Base-by-base conservation (phyloP, 2,888 invertebrate genomes). In the Macrophya annulata region DNA sequence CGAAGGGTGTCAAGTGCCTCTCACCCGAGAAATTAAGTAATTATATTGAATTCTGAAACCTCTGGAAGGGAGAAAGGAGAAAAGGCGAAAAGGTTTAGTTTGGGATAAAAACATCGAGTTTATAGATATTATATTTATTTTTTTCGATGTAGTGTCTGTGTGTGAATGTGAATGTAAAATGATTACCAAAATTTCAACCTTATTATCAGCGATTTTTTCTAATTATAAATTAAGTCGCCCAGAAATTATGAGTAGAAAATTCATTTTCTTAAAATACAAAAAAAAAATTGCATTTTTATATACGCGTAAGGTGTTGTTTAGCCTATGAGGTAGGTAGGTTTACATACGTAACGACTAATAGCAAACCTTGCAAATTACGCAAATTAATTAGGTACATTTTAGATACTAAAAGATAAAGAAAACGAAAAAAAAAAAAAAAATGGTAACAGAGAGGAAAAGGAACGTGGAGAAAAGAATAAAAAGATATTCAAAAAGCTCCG, bases 11-110 rank as follows among this genome's bases (percentile, higher is more conserved):
- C 83, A 48, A 51, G 71, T 48, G 48, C 83, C 83, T 71, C 37
- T 83, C 71, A 71, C 45, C 62, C 83, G 83, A 83, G 65, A 83
- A 71, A 83, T 83, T 83, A 71, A 81, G 81, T 62, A 43, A 81
- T 81, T 81, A 81, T 62, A 62, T 81, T 81, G 81, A 81, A 81
- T 81, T 81, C 21, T 51, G 12, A 62, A 62, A 40, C 12, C 81
- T 17, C 77, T 31, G 37, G 17, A 40, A 72, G 17, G 71, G 71
- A 17, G 3, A 9, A 10, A 10, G 45, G 45, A 5, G 1, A 45
- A 45, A 74, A 10, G 62, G 37, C 17, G 68, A 12, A 25, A 6
- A 68, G 31, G 31, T 68, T 37, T 8, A 0, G 15, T 71, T n/a
- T 1, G 9, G 15, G 6, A 68, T 25, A 37, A 37, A 37, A 68